Conservation (phyloP, 1,140 invertebrate genomes). For the Rhagoletis pomonella region DNA sequence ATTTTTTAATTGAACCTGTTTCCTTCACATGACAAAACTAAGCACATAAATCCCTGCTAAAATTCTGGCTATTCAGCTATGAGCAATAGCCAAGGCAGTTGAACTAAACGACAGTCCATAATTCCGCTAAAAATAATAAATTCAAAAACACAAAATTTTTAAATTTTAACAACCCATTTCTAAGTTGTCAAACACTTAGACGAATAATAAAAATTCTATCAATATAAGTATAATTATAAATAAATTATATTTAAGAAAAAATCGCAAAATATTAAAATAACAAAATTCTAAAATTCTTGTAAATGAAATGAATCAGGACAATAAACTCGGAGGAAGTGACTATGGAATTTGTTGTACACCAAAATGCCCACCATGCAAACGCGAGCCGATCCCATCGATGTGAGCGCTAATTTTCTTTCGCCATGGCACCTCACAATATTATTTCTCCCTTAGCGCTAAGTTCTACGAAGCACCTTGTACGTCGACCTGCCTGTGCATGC, state of each 20-base stretch:
- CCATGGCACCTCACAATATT: too few relatives aligned
- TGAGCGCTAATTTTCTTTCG: background rate
- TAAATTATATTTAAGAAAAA: slow-evolving; percentile 49
- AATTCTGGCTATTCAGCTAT: too few relatives aligned
- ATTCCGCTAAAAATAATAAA: too few relatives aligned
- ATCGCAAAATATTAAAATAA: slow-evolving; percentile 41
- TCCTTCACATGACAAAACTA: too few relatives aligned
- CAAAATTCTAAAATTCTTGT: slow-evolving; percentile 50
- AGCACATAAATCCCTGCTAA: too few relatives aligned
- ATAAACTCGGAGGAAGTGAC: slow-evolving; percentile 30
- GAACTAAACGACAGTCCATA: background rate
- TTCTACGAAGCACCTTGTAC: slow-evolving; percentile 4
- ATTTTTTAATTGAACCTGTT: too few relatives aligned
- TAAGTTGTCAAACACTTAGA: slow-evolving; percentile 48
- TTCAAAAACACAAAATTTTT: slow-evolving; percentile 5
- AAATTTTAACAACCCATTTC: slow-evolving; percentile 46
- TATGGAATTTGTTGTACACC: slow-evolving; percentile 28
- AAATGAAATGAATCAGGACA: slow-evolving; percentile 52
- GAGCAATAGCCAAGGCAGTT: background rate
- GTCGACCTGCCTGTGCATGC: slow-evolving; percentile 15
- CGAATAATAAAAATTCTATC: slow-evolving; percentile 33
- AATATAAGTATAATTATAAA: slow-evolving; percentile 2
- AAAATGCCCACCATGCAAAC: background rate
- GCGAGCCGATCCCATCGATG: slow-evolving; percentile 15
- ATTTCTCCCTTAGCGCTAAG: background rate